These are phyloP conservation scores for Sphyrna mokarran DNA, from an alignment of 2,113 vertebrate genomes.

Conservation along the genomic window DNA sequence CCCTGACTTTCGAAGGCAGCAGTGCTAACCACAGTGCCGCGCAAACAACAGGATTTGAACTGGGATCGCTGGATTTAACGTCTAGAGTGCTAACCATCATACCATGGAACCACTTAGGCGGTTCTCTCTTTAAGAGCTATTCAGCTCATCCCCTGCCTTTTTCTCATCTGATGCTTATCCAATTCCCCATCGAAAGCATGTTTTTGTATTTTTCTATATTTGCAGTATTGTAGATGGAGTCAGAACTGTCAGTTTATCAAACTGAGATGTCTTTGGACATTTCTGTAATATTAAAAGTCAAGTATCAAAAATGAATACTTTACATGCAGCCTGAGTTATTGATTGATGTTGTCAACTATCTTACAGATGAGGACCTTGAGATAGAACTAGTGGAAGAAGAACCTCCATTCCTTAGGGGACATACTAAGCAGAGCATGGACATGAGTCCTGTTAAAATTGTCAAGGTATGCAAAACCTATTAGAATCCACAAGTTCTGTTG, in stretches of 20 bases:
- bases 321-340: background rate
- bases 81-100: too few relatives aligned
- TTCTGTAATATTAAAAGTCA: background rate
- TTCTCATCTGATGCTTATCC: background rate
- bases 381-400: slow-evolving; percentile 97
- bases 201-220: background rate
- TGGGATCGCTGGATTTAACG: too few relatives aligned
- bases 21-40: too few relatives aligned
- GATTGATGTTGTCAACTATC: background rate
- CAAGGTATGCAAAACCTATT: slow-evolving; percentile 64
- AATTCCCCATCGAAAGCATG: background rate
- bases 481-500: background rate
- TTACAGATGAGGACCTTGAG: slow-evolving; percentile 89
- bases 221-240: background rate
- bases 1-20: too few relatives aligned
- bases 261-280: too few relatives aligned
- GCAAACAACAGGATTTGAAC: too few relatives aligned
- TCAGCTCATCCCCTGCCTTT: background rate
- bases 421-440: slow-evolving; percentile 98
- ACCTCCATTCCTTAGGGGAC: slow-evolving; percentile 88
- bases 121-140: background rate
- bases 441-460: slow-evolving; percentile 99
- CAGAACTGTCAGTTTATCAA: background rate
- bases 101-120: background rate
- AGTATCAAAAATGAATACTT: background rate